Percentiles rank a stretch among this genome's conserved stretches.
Evolutionary conservation across 2,797 vertebrate genomes (phyloP).

Genomic region (Lutjanus argentimaculatus): DNA sequence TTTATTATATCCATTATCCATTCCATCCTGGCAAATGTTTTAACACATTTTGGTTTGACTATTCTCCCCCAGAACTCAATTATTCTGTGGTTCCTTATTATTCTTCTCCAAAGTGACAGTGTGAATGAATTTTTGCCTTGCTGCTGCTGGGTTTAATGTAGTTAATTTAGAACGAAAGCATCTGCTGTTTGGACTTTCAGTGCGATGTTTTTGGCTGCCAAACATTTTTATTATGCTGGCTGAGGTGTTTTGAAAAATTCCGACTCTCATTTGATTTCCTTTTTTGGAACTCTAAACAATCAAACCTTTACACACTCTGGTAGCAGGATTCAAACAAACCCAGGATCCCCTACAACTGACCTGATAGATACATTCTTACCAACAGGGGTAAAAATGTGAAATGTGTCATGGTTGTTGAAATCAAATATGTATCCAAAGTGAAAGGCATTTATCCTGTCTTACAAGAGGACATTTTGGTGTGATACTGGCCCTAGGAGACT

Average conservation of each 20-base stretch:
- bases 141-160: not conserved
- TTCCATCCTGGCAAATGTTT: not conserved
- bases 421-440: too few species aligned
- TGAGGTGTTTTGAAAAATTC: not conserved
- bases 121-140: not conserved
- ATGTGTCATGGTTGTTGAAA: too few species aligned
- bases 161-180: not conserved
- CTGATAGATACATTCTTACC: not conserved
- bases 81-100: not conserved
- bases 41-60: not conserved
- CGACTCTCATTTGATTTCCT: slow-evolving; percentile 6
- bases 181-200: not conserved
- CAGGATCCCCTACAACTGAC: not conserved
- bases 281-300: not conserved
- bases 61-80: not conserved
- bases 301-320: not conserved
- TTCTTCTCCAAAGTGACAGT: not conserved
- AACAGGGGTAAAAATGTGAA: too few species aligned
- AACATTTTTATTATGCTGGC: not conserved
- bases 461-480: not conserved
- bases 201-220: not conserved
- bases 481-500: not conserved
- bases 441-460: not conserved
- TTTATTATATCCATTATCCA: not conserved
- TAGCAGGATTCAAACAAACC: not conserved